These are phyloP conservation scores for Drosophila saltans DNA, from an alignment of 1,140 invertebrate species.

Conservation along the genomic window DNA sequence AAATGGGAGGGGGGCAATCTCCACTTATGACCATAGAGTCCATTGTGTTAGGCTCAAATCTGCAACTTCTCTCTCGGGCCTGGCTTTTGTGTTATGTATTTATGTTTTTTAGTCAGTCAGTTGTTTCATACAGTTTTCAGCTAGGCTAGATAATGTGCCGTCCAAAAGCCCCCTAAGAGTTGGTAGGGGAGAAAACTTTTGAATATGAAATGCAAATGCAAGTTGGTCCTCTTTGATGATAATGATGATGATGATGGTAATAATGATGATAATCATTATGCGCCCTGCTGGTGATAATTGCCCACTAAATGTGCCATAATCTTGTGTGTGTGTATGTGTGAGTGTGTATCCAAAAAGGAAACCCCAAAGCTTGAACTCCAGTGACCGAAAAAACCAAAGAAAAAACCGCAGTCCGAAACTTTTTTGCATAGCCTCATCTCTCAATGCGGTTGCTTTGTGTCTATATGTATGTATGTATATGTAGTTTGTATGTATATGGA, in stretches of 20 bases:
- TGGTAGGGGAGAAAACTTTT: constrained; percentile 47
- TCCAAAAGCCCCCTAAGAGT: constrained; percentile 23
- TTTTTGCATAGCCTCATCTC: constrained; percentile 40
- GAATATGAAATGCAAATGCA: constrained; percentile 77
- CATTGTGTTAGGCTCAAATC: constrained; percentile 49
- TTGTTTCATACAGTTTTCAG: constrained; percentile 51
- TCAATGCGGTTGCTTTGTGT: constrained; percentile 54
- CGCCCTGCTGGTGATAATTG: constrained; percentile 77
- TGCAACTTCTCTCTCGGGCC: constrained; percentile 1
- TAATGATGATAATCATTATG: constrained; percentile 71
- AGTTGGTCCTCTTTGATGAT: constrained; percentile 48
- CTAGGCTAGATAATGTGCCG: constrained; percentile 65
- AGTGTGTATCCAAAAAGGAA: constrained; percentile 42
- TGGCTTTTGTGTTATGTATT: constrained; percentile 59
- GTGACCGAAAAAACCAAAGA: constrained; percentile 48
- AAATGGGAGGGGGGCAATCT: constrained; percentile 8
- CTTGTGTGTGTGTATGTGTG: constrained; percentile 33
- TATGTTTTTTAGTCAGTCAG: constrained; percentile 52
- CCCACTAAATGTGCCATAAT: constrained; percentile 74
- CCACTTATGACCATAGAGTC: constrained; percentile 46
- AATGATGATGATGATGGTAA: constrained; percentile 48
- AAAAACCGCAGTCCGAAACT: constrained; percentile 51
- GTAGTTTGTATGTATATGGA: constrained; percentile 5
- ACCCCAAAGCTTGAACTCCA: constrained; percentile 36
- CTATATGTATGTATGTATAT: constrained; percentile 5